Conservation (phyloP, 2,113 vertebrate genomes). For the Brachypodius melanocephalos region DNA sequence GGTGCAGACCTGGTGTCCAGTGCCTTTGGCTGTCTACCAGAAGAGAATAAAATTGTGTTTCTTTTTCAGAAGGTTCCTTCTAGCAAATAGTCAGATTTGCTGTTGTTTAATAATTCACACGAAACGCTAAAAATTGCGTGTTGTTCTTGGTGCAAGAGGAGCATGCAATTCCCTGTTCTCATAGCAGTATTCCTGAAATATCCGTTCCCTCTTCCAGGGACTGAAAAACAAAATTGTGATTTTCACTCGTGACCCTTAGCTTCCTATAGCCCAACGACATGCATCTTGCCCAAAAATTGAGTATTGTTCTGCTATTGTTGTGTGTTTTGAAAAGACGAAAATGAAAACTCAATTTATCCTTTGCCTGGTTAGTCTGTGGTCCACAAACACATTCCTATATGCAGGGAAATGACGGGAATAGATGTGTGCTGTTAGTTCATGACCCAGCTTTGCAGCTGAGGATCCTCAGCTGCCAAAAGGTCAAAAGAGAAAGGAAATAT, state of each 20-base stretch:
- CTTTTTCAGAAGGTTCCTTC: background rate
- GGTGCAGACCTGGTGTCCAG: background rate
- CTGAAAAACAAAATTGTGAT: background rate
- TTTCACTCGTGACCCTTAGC: background rate
- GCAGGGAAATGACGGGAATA: slow-evolving; percentile 21
- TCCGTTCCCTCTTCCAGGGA: background rate
- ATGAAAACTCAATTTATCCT: background rate
- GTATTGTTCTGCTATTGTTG: background rate
- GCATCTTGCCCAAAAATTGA: background rate
- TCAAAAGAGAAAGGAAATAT: slow-evolving; percentile 65
- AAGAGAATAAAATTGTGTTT: background rate
- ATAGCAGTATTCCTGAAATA: background rate
- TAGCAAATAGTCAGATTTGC: background rate
- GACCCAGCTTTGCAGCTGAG: slow-evolving; percentile 33
- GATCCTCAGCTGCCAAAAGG: slow-evolving; percentile 46
- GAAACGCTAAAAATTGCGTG: background rate
- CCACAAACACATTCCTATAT: slow-evolving; percentile 25
- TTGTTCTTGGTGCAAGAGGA: background rate
- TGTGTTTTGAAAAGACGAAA: background rate
- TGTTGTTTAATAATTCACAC: background rate
- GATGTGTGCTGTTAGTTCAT: slow-evolving; percentile 20
- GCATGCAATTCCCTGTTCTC: background rate
- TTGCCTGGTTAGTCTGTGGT: background rate
- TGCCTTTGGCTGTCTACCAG: background rate
- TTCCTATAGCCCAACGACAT: background rate